Base-by-base conservation (phyloP, 1,140 invertebrate genomes). In the Riptortus pedestris region DNA sequence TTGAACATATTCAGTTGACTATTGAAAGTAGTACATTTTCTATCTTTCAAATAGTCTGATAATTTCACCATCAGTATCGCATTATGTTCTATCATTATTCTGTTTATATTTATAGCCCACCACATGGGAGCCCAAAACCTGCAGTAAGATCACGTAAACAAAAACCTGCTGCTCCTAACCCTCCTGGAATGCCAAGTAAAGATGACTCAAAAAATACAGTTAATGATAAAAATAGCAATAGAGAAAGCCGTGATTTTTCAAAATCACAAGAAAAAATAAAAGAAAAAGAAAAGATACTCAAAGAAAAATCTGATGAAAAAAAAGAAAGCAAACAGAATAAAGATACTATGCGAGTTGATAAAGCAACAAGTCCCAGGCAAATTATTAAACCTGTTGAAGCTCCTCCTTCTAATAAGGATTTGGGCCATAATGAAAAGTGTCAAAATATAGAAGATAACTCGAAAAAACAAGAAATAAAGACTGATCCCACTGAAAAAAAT, bases 81-180 rank as follows among this genome's bases (percentile, higher is more conserved):
- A n/a, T n/a, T n/a, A n/a, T n/a, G n/a, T n/a, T n/a, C n/a, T n/a
- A n/a, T n/a, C n/a, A n/a, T n/a, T n/a, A n/a, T n/a, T n/a, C n/a
- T n/a, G n/a, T n/a, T n/a, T n/a, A n/a, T 70, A 63, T 61, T 65
- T 66, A 79, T 74, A 84, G 82, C 67, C 81, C 83, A 12, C 82
- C 84, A 20, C 76, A 79, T 62, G 84, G 83, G 9, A 87, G 85
- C 72, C 85, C 86, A 24, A 87, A 86, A 70, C 85, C 85, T 5
- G 82, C 83, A 55, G 77, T 80, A 51, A 78, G 86, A 28, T 63
- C 64, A n/a, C 77, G 83, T 68, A 86, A 86, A 74, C 86, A 85
- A 64, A 55, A 85, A 70, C 81, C 83, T 2, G 83, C 85, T 0
- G 84, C 85, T 0, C 85, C 85, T 0, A 82, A 81, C 2, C 83